Evolutionary conservation across 2,113 vertebrate genomes (phyloP).

Genomic region (Colaptes auratus): DNA sequence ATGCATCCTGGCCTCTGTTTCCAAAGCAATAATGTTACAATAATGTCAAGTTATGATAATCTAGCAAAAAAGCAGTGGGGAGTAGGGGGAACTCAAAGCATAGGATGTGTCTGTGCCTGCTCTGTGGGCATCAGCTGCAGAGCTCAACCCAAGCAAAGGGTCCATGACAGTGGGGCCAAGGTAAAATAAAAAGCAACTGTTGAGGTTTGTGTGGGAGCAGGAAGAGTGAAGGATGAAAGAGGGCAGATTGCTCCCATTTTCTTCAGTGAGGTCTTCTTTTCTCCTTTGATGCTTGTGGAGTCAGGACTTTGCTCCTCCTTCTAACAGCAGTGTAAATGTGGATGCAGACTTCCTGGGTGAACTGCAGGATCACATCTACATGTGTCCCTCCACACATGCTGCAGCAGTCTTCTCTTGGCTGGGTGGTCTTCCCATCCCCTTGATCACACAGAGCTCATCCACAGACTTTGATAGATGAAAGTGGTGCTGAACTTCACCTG

Average conservation of each 20-base stretch:
- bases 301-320: not conserved
- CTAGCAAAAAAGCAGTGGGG: not conserved
- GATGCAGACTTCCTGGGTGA: not conserved
- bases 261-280: not conserved
- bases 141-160: not conserved
- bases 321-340: accelerated
- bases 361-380: not conserved
- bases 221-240: not conserved
- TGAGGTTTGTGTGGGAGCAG: not conserved
- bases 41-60: not conserved
- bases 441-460: not conserved
- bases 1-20: not conserved
- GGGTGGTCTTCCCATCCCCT: not conserved
- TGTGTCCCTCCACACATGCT: not conserved
- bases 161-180: not conserved
- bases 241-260: not conserved
- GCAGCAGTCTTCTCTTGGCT: not conserved
- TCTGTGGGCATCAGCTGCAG: not conserved
- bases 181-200: not conserved
- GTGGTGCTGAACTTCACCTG: not conserved
- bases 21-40: not conserved
- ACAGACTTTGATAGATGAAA: not conserved
- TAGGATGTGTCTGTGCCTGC: not conserved
- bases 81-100: accelerated
- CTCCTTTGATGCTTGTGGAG: not conserved